Evolutionary conservation across 2,888 invertebrate genomes (phyloP), one percentile per base, ranked within the genome.

Genomic region (Hirtodrosophila alboralis): DNA sequence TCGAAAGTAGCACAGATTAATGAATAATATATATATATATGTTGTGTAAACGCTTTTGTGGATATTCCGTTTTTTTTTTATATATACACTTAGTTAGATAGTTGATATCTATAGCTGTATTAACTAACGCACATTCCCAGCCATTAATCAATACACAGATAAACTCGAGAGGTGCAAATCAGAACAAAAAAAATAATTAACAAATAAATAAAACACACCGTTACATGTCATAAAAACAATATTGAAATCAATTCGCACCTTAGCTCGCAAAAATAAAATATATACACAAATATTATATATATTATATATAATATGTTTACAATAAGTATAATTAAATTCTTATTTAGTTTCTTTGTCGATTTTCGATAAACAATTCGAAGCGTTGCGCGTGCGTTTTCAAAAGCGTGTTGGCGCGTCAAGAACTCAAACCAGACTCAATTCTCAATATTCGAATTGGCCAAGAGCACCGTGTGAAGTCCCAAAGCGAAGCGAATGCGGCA

Each of bases 331-430:
- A 23, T 23, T 23, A 4, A 6, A 4, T 23, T 4, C n/a, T 23
- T 23, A 7, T 16, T 40, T 27, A n/a, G n/a, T n/a, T n/a, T n/a
- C n/a, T 10, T 28, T 18, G 10, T n/a, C 26, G 43, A 31, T 33
- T 18, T 60, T 36, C 1, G 14, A 40, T 53, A 23, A 62, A 26
- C 9, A 9, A 16, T 52, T 27, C 4, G 31, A 14, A n/a, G n/a
- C n/a, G 27, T 44, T 49, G 45, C 56, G 48, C 49, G 47, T 58
- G 54, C 56, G 51, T 36, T 41, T 48, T 13, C n/a, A 21, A 14
- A n/a, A 45, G 59, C 75, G 79, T 86, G 88, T 77, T 85, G 67
- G 66, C 87, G 53, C 86, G 72, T 57, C 81, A 78, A 88, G 84
- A 84, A 84, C 80, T 74, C 51, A 84, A 86, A 53, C 61, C 74